phyloP scores from a whole-genome alignment of 1,140 invertebrate genomes.

The Zaprionus camerounensis region DNA sequence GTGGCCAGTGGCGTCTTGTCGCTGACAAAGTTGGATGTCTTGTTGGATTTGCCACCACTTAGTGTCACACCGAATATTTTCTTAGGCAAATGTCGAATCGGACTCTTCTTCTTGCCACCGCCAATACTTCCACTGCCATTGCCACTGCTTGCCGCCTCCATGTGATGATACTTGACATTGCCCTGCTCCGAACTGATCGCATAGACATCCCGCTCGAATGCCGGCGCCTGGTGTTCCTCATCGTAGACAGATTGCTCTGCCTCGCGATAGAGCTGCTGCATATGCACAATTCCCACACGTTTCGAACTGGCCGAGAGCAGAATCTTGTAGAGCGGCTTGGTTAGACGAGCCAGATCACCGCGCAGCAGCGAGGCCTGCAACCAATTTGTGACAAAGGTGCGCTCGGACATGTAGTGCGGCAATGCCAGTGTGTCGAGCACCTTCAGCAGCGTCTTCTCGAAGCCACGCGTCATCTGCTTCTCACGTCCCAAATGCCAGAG shows the following conservation, averaged over 20 bases:
- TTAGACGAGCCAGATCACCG: slow-evolving; percentile 90
- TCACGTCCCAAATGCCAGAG: slow-evolving; percentile 93
- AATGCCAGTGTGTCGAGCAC: slow-evolving; percentile 75
- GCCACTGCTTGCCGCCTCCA: slow-evolving; percentile 83
- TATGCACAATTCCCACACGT: slow-evolving; percentile 93
- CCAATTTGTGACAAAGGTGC: slow-evolving; percentile 84
- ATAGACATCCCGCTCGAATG: slow-evolving; percentile 88
- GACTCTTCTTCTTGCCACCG: slow-evolving; percentile 75
- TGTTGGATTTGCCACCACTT: slow-evolving; percentile 79
- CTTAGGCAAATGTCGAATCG: slow-evolving; percentile 79
- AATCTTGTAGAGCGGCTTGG: slow-evolving; percentile 92
- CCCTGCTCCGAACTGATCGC: slow-evolving; percentile 94
- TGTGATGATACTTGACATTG: slow-evolving; percentile 92
- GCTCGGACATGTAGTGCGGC: slow-evolving; percentile 79
- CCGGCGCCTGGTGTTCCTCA: slow-evolving; percentile 85
- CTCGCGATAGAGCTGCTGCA: slow-evolving; percentile 90
- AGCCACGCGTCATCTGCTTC: slow-evolving; percentile 84
- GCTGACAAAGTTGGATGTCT: slow-evolving; percentile 80
- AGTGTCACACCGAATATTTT: slow-evolving; percentile 85
- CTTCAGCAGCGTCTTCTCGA: slow-evolving; percentile 80
- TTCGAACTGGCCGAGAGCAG: slow-evolving; percentile 93
- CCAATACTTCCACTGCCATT: slow-evolving; percentile 41
- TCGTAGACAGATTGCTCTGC: slow-evolving; percentile 73
- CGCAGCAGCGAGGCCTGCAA: slow-evolving; percentile 87
- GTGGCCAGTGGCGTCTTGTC: slow-evolving; percentile 59